phyloP scores from a whole-genome alignment of 2,113 vertebrate species.

The Ptilorrhoa leucosticta region DNA sequence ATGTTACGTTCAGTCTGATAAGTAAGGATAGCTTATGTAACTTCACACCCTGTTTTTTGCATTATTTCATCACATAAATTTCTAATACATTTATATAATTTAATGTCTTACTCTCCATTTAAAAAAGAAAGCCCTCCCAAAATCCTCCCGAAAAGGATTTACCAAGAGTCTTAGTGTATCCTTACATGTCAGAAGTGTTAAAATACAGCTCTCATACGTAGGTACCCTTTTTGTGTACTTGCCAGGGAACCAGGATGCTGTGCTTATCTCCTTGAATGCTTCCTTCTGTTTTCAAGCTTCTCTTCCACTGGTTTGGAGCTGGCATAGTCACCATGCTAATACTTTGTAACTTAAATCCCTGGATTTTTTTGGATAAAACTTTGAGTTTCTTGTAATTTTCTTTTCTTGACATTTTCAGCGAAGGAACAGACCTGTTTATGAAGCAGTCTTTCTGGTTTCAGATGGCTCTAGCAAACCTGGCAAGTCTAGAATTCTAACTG shows the following conservation, averaged over 20 bases:
- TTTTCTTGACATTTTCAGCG: neutral
- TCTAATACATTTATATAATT: neutral
- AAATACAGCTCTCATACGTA: fast-evolving
- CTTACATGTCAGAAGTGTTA: neutral
- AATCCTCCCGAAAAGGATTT: neutral
- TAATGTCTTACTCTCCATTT: neutral
- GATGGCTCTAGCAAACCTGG: neutral
- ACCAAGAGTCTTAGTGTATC: neutral
- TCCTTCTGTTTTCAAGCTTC: neutral
- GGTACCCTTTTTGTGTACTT: neutral
- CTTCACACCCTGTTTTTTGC: neutral
- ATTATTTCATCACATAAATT: neutral
- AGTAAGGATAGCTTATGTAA: neutral
- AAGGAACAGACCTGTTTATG: conserved; percentile 25
- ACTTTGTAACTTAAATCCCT: neutral
- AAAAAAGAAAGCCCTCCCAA: neutral
- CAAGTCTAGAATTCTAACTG: neutral
- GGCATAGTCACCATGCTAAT: neutral
- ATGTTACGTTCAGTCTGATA: neutral
- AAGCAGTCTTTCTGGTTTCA: neutral
- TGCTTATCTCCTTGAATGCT: neutral
- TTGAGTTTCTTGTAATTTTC: neutral
- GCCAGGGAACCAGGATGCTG: neutral
- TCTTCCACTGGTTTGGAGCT: neutral
- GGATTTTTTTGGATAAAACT: neutral